These are phyloP conservation scores for Hycleus cichorii DNA, from an alignment of 1,140 invertebrate species.

Conservation along the genomic window DNA sequence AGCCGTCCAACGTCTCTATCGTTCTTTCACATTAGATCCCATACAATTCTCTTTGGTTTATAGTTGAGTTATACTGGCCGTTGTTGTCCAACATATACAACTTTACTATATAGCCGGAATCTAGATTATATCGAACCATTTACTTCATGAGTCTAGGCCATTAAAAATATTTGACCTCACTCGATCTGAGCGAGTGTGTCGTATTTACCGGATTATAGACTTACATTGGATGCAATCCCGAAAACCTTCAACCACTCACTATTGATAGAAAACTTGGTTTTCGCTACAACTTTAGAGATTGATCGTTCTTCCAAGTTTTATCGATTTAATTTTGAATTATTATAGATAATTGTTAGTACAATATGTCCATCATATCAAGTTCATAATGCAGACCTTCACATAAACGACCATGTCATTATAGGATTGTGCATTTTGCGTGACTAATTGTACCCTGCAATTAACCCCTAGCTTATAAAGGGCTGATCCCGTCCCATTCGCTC, in stretches of 20 bases:
- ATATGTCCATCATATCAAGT: background rate
- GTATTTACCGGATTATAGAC: background rate
- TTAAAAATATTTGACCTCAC: conserved; percentile 19
- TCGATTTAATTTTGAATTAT: background rate
- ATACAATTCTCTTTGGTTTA: no score
- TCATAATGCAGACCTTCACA: conserved; percentile 1
- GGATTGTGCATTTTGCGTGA: conserved; percentile 16
- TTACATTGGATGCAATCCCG: background rate
- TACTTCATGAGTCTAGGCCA: conserved; percentile 31
- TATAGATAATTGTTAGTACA: background rate
- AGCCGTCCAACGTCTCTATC: no score
- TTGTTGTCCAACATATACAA: no score
- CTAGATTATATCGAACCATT: conserved; percentile 35
- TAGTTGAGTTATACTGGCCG: no score
- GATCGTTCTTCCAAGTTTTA: background rate
- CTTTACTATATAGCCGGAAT: background rate
- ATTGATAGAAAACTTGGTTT: background rate
- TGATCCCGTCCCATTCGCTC: background rate
- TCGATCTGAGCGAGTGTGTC: conserved; percentile 25
- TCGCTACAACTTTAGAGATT: background rate
- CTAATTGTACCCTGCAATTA: conserved; percentile 19
- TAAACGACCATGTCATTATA: conserved; percentile 12
- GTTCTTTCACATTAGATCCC: conserved; percentile 8
- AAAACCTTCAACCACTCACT: background rate
- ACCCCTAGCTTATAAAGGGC: conserved; percentile 14